phyloP scores from a whole-genome alignment of 2,797 vertebrate genomes.

The Periophthalmus magnuspinnatus region DNA sequence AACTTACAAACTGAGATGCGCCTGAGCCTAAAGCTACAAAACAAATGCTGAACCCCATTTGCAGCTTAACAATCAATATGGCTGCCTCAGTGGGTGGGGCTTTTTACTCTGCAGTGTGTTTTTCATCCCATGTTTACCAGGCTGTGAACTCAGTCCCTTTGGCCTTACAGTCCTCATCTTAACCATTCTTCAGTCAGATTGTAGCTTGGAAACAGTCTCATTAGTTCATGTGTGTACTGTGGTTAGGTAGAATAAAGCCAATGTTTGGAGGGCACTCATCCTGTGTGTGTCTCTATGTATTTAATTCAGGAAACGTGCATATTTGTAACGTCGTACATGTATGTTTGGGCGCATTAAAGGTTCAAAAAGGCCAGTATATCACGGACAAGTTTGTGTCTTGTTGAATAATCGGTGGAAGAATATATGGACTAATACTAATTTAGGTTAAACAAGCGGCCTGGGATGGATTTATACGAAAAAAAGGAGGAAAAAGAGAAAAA shows the following conservation, averaged over 20 bases:
- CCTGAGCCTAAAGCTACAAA: slow-evolving; percentile 38
- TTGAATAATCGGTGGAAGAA: background rate
- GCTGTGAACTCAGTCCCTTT: slow-evolving; percentile 57
- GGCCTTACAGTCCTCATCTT: slow-evolving; percentile 61
- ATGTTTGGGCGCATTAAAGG: slow-evolving; percentile 14
- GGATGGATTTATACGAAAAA: background rate
- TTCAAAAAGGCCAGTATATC: background rate
- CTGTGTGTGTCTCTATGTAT: slow-evolving; percentile 57
- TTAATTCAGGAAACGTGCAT: slow-evolving; percentile 38
- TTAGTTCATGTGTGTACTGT: slow-evolving; percentile 62
- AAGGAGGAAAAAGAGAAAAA: background rate
- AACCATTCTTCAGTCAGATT: slow-evolving; percentile 47
- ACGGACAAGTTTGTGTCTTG: slow-evolving; percentile 5
- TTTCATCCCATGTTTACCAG: slow-evolving; percentile 37
- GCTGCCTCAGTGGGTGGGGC: slow-evolving; percentile 50
- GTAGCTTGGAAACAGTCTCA: slow-evolving; percentile 50
- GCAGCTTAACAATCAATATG: slow-evolving; percentile 32
- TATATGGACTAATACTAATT: background rate
- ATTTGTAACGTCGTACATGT: slow-evolving; percentile 26
- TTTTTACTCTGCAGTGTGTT: slow-evolving; percentile 48
- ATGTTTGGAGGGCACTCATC: slow-evolving; percentile 43
- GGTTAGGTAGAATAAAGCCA: slow-evolving; percentile 72
- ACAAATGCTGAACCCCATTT: slow-evolving; percentile 56
- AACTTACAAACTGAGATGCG: background rate
- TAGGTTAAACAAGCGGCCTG: background rate